Base-by-base conservation (phyloP, 2,113 vertebrate genomes). In the Drymodes brunneopygia region DNA sequence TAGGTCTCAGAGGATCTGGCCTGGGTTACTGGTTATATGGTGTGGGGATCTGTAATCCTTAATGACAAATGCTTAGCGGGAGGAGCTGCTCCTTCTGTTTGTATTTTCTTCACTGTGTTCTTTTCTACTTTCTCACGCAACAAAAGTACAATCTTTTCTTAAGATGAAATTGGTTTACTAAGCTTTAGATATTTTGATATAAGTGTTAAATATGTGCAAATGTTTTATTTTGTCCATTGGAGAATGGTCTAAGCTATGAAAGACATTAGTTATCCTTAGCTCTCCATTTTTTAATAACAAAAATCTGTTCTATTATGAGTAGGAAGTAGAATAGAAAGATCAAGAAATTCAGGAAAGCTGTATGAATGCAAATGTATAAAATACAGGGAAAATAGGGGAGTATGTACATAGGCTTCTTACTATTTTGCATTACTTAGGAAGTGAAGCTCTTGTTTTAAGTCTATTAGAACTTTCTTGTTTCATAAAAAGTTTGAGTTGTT, bases 351-450 rank as follows among this genome's bases (percentile, higher is more conserved):
- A 51, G 29, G 36, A 45, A 84, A 66, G 23, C 9, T 33, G 6
- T 61, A 19, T 35, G 38, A 50, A 65, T 60, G 13, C 7, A 60
- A 54, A 36, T 45, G 10, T 57, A 12, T 51, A 15, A 70, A 83
- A 71, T 20, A 8, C 65, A 47, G 48, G 19, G 25, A 27, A 42
- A 47, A 57, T 7, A 72, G 36, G 7, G 7, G 33, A 61, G 5
- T 29, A 9, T 4, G 1, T 57, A 10, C 1, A 0, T 25, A 33
- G 18, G 21, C 19, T 66, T 9, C 42, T 66, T 31, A 44, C 11
- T 50, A 5, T 35, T 82, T 50, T 36, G 9, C 5, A 18, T 70
- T 48, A 54, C 5, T 27, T 70, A 44, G n/a, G n/a, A 84, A 28
- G 18, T 60, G 24, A 38, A 80, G 12, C 4, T 65, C n/a, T 65